Conservation (phyloP, 2,888 invertebrate genomes). For the Omphaloscelis lunosa region DNA sequence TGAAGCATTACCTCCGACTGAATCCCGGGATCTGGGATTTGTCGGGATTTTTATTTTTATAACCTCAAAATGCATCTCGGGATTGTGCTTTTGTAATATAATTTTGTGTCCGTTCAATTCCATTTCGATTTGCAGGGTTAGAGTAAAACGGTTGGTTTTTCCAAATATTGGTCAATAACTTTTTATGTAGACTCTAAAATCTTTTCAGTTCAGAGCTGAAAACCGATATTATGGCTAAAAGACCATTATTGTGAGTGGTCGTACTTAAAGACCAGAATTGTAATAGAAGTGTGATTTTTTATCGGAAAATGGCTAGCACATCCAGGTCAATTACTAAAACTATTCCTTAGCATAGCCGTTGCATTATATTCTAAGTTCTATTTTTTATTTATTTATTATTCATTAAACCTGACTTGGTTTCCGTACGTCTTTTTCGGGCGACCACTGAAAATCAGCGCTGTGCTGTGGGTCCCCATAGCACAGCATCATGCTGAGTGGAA, state of each 20-base stretch:
- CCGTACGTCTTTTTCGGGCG: no score
- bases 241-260: conserved; percentile 19
- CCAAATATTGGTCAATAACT: conserved; percentile 37
- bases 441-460: no score
- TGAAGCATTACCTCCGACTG: conserved; percentile 67
- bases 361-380: no score
- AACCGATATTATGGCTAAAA: conserved; percentile 1
- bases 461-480: no score
- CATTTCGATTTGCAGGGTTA: conserved; percentile 49
- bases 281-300: not conserved
- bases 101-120: conserved; percentile 51
- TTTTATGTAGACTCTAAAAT: conserved; percentile 43
- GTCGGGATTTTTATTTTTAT: conserved; percentile 67
- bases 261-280: conserved; percentile 15
- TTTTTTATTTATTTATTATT: no score
- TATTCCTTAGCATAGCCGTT: no score
- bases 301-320: not conserved
- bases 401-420: no score
- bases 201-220: not conserved
- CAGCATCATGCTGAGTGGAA: no score
- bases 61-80: conserved; percentile 65
- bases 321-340: not conserved
- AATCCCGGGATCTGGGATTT: conserved; percentile 59
- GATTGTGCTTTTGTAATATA: conserved; percentile 61
- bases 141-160: conserved; percentile 39